Evolutionary conservation across 1,140 invertebrate genomes (phyloP).

Genomic region (Caenorhabditis inopinata): DNA sequence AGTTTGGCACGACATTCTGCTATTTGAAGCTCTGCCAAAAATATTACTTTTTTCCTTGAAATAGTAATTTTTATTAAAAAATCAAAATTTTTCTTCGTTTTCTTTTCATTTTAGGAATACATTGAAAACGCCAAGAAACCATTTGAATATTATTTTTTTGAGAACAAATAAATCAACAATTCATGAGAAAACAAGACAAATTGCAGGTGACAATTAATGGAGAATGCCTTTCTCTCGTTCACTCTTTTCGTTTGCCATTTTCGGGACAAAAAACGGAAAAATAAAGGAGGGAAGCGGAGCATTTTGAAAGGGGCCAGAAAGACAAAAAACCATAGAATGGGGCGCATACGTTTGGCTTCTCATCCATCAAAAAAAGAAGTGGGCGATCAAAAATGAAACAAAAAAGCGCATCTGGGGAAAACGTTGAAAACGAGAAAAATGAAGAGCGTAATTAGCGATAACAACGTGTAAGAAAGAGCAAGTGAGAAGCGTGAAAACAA

Average conservation of each 20-base stretch:
- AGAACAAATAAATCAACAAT: too few species aligned
- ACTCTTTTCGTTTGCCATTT: neutral
- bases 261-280: neutral
- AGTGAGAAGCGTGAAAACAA: neutral
- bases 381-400: neutral
- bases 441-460: neutral
- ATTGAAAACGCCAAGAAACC: too few species aligned
- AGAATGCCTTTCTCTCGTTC: neutral
- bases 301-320: neutral
- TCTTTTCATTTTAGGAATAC: too few species aligned
- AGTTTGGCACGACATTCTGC: too few species aligned
- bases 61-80: too few species aligned
- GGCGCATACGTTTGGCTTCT: neutral
- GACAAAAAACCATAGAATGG: neutral
- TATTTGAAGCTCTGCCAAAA: too few species aligned
- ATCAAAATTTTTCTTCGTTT: too few species aligned
- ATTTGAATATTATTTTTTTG: neutral
- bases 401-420: neutral
- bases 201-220: neutral
- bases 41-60: too few species aligned
- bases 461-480: neutral
- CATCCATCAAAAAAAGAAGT: conserved; percentile 16
- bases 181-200: neutral
- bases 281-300: neutral
- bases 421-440: neutral